Base-by-base conservation (phyloP, 2,797 vertebrate species). In the Lepilemur septentrionalis region DNA sequence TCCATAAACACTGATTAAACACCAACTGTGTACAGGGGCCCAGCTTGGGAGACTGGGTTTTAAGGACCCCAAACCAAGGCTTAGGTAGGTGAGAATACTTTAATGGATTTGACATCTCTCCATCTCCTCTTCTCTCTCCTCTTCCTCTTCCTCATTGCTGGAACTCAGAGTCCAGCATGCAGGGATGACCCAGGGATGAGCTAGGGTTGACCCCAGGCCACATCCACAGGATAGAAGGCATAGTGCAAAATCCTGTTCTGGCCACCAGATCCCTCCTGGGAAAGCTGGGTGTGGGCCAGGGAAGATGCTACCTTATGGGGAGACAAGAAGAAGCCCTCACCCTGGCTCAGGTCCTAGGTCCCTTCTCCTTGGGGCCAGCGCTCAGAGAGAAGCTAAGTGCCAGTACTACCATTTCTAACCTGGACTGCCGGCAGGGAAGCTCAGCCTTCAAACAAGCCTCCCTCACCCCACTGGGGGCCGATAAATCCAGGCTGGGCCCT, bases 181-280 rank as follows among this genome's bases (percentile, higher is more conserved):
- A 69, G 55, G 61, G 55, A 50, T 41, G 48, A 50, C 28, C 25
- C 14, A 28, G 35, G 65, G 41, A 63, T 46, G 18, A 46, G 57
- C 23, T 11, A 30, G 52, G 55, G 85, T 35, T 32, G 38, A 57
- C 30, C 46, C 89, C 73, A 14, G 65, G 59, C n/a, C 72, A 87
- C 25, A 23, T 22, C 46, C 12, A 32, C n/a, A 55, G 87, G 61
- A 48, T 2, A 38, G 59, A 76, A 90, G 30, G 38, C 14, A 50
- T 30, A 91, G 55, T 32, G 48, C 61, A 97, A 85, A 97, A 92
- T 30, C 91, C 91, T 61, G 25, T n/a, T 91, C 85, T 82, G 55
- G 50, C 67, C 72, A 50, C 48, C 23, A 72, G 38, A 50, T 59
- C 43, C 46, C 50, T 89, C 35, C 63, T 15, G 23, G 75, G 69